A percentile compares a stretch with the other conserved stretches of the same genome.
Evolutionary conservation across 2,888 invertebrate species (phyloP).

Genomic region (Nomada fucata): DNA sequence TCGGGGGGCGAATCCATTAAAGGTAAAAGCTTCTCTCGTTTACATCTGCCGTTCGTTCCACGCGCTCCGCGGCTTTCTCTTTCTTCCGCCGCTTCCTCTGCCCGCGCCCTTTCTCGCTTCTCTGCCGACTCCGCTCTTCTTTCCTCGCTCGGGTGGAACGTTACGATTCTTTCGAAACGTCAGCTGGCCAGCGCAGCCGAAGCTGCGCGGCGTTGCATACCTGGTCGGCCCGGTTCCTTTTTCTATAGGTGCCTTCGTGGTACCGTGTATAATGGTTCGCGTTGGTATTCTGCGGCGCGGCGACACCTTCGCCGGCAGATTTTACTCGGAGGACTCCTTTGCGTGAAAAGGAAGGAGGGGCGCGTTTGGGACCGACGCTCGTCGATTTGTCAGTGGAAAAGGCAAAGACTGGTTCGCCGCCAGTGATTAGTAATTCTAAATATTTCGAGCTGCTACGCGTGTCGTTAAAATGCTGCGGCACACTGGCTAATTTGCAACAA

Average conservation of each 20-base stretch:
- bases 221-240: background rate
- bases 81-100: conserved; percentile 14
- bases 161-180: conserved; percentile 62
- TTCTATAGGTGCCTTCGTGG: no score
- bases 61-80: conserved; percentile 31
- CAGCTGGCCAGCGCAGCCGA: conserved; percentile 62
- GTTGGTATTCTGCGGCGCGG: no score
- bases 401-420: no score
- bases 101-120: background rate
- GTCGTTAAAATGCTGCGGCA: no score
- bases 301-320: no score
- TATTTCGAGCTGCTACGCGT: no score
- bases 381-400: no score
- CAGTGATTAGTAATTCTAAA: no score
- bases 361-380: no score
- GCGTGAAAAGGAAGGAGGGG: no score
- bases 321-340: no score
- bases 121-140: background rate
- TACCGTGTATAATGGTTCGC: background rate
- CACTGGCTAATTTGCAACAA: no score
- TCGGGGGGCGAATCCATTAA: conserved; percentile 70
- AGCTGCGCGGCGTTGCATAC: conserved; percentile 14
- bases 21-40: conserved; percentile 74
- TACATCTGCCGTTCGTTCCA: conserved; percentile 62
- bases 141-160: conserved; percentile 13